Evolutionary conservation across 1,140 invertebrate species (phyloP).

Genomic region (Leptinotarsa lineolata): DNA sequence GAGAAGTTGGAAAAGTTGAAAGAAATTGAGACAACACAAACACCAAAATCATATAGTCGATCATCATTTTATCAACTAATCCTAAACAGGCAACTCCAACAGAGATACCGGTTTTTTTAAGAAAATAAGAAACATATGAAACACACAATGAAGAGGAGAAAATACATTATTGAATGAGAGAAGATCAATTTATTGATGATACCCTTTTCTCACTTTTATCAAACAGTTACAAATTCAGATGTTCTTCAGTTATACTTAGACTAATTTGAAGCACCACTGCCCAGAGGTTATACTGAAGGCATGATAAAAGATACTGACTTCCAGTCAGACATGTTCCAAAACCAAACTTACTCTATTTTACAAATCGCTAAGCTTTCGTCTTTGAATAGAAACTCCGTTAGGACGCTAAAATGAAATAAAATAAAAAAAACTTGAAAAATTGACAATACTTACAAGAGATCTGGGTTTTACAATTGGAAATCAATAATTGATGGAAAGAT

Average conservation of each 20-base stretch:
- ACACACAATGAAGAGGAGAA: not conserved
- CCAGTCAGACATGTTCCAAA: too few relatives aligned
- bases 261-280: too few relatives aligned
- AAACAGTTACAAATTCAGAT: constrained; percentile 1
- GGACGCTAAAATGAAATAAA: too few relatives aligned
- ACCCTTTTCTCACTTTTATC: constrained; percentile 5
- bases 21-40: not conserved
- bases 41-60: constrained; percentile 11
- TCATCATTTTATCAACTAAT: not conserved
- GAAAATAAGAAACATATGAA: not conserved
- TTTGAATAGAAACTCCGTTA: too few relatives aligned
- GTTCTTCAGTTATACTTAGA: not conserved
- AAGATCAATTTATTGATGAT: constrained; percentile 18
- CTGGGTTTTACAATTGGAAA: too few relatives aligned
- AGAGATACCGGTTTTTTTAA: not conserved
- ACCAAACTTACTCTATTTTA: too few relatives aligned
- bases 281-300: too few relatives aligned
- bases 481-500: too few relatives aligned
- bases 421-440: too few relatives aligned
- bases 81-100: not conserved
- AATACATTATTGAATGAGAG: not conserved
- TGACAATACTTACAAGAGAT: too few relatives aligned
- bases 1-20: not conserved
- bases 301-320: too few relatives aligned
- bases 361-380: too few relatives aligned